These are phyloP conservation scores for Ctenoplectra terminalis DNA, from an alignment of 1,140 invertebrate species.

Conservation along the genomic window DNA sequence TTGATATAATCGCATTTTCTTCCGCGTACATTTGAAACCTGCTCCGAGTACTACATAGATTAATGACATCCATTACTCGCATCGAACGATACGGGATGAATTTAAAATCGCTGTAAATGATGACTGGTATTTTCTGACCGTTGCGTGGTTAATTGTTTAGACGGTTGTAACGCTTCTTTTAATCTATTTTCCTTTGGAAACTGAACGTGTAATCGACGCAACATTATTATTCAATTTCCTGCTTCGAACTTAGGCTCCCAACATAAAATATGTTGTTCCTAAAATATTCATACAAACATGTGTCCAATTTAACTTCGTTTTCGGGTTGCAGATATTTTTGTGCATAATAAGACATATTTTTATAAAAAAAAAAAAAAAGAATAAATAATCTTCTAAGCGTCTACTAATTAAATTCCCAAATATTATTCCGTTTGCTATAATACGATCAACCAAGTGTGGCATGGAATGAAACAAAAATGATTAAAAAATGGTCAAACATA, in stretches of 20 bases:
- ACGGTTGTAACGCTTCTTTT: neutral
- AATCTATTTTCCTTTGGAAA: neutral
- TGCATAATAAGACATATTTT: no score
- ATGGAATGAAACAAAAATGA: no score
- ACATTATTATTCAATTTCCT: neutral
- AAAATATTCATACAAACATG: neutral
- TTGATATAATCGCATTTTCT: no score
- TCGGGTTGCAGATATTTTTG: neutral
- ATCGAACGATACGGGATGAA: neutral
- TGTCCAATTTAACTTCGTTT: neutral
- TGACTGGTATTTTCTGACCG: neutral
- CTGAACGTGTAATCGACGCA: neutral
- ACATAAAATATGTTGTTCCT: no score
- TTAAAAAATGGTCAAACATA: neutral
- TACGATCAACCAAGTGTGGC: no score
- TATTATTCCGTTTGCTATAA: no score
- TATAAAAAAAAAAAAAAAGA: no score
- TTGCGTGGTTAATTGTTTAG: neutral
- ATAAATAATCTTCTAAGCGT: no score
- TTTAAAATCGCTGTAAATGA: neutral
- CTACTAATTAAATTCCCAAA: no score
- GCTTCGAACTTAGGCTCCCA: no score
- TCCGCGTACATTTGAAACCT: neutral
- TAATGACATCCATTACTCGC: conserved; percentile 1
- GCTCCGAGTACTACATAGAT: neutral